A percentile compares a stretch with the other conserved stretches of the same genome.
phyloP scores from a whole-genome alignment of 2,888 invertebrate genomes.

The Caenorhabditis japonica region DNA sequence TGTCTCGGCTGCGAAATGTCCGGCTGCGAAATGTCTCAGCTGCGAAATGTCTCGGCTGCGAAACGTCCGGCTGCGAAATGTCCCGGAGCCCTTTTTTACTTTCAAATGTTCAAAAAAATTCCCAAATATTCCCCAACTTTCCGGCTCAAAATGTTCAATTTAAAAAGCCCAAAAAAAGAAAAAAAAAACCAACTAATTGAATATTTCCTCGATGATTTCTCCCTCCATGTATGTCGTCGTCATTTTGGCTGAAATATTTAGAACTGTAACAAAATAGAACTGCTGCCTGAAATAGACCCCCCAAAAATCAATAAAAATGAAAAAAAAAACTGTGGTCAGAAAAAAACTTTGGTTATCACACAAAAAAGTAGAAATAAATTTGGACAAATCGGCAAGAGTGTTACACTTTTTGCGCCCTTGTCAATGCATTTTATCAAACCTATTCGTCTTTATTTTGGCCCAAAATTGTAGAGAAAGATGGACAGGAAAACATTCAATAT shows the following conservation, averaged over 20 bases:
- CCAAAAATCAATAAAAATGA: neutral
- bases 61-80: too few species aligned
- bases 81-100: too few species aligned
- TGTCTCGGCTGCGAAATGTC: too few species aligned
- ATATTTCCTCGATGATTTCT: slow-evolving; percentile 28
- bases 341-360: slow-evolving; percentile 3
- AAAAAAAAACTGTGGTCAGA: slow-evolving; percentile 4
- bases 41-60: too few species aligned
- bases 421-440: slow-evolving; percentile 31
- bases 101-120: neutral
- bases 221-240: slow-evolving; percentile 21
- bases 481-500: too few species aligned
- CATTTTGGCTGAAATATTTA: slow-evolving; percentile 1
- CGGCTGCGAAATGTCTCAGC: too few species aligned
- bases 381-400: slow-evolving; percentile 4
- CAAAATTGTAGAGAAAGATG: too few species aligned
- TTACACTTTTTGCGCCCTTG: slow-evolving; percentile 30
- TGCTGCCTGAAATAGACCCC: neutral
- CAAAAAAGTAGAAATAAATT: neutral
- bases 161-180: neutral
- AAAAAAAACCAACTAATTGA: slow-evolving; percentile 22
- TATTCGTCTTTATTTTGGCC: slow-evolving; percentile 29
- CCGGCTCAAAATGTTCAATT: neutral
- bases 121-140: too few species aligned
- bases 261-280: too few species aligned